Evolutionary conservation across 2,113 vertebrate genomes (phyloP).

Genomic region (Boulengeromyrus knoepffleri): DNA sequence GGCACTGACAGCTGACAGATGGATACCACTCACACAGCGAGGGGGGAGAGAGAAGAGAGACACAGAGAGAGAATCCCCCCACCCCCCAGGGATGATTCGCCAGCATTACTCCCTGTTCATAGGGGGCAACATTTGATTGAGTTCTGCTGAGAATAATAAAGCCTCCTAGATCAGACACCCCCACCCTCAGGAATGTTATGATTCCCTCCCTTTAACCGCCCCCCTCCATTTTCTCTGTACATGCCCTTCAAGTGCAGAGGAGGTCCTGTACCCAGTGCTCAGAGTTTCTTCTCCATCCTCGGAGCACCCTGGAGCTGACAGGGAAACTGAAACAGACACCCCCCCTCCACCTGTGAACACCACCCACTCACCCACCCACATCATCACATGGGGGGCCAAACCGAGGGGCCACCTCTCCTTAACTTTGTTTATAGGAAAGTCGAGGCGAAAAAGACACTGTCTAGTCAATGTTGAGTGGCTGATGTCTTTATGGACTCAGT

Average conservation of each 20-base stretch:
- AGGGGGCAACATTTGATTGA: slow-evolving; percentile 86
- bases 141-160: slow-evolving; percentile 91
- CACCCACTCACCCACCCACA: background rate
- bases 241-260: background rate
- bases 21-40: slow-evolving; percentile 93
- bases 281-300: background rate
- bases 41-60: slow-evolving; percentile 38
- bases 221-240: background rate
- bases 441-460: background rate
- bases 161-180: slow-evolving; percentile 66
- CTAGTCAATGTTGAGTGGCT: background rate
- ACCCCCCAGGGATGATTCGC: slow-evolving; percentile 85
- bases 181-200: slow-evolving; percentile 33
- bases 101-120: slow-evolving; percentile 81
- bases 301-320: background rate
- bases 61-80: slow-evolving; percentile 57
- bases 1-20: slow-evolving; percentile 98
- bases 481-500: background rate
- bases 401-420: background rate
- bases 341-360: background rate
- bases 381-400: background rate
- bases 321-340: background rate
- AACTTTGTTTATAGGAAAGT: background rate
- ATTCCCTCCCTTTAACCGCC: slow-evolving; percentile 42
- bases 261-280: background rate